Evolutionary conservation across 2,888 invertebrate genomes (phyloP).

Genomic region (Slavum lentiscoides): DNA sequence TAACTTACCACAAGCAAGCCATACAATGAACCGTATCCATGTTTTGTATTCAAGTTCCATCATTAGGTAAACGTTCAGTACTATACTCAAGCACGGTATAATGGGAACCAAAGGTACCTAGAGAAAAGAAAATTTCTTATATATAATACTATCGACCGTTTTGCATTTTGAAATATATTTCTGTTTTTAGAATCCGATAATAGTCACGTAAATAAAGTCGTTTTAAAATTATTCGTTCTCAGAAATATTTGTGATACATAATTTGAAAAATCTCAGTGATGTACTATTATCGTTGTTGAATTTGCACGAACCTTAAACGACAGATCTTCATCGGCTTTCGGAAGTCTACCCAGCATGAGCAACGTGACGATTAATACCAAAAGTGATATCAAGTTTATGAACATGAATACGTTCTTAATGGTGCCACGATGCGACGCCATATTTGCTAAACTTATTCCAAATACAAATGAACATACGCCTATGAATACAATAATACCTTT

Average conservation of each 20-base stretch:
- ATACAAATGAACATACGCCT: conserved; percentile 66
- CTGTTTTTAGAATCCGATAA: no score
- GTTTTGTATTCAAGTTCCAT: conserved; percentile 81
- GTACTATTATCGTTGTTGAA: not conserved
- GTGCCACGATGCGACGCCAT: conserved; percentile 57
- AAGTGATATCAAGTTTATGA: conserved; percentile 63
- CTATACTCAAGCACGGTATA: conserved; percentile 80
- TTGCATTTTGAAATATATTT: no score
- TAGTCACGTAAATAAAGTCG: no score
- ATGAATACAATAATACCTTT: conserved; percentile 31
- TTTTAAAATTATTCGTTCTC: no score
- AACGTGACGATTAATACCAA: conserved; percentile 64
- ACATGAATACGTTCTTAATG: conserved; percentile 58
- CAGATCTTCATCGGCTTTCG: conserved; percentile 66
- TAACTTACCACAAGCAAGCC: conserved; percentile 75
- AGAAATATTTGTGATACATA: no score
- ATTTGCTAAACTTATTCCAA: conserved; percentile 63
- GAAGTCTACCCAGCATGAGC: conserved; percentile 72
- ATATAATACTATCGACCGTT: no score
- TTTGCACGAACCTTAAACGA: conserved; percentile 69
- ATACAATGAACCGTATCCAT: conserved; percentile 85
- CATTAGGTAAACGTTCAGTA: conserved; percentile 90
- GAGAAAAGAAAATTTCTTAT: not conserved
- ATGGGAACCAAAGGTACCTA: conserved; percentile 85
- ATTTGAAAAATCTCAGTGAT: no score